Conservation (phyloP, 2,113 vertebrate genomes). For the Colius striatus region DNA sequence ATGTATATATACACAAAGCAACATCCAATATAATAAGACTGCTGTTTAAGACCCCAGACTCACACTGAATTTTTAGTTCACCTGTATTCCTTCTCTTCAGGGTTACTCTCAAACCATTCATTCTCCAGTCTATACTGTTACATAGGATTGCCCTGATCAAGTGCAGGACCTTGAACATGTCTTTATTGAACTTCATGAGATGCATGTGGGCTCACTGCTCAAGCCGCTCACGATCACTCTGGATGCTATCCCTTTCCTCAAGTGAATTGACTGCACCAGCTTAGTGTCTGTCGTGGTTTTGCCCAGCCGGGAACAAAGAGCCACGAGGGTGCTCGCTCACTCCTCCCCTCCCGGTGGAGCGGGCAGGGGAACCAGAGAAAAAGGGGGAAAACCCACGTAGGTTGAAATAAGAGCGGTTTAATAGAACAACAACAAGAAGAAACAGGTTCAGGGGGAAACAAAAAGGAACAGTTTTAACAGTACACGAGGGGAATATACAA, state of each 20-base stretch:
- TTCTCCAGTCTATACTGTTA: neutral
- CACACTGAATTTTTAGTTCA: neutral
- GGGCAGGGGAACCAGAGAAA: too few relatives aligned
- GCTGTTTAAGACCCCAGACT: neutral
- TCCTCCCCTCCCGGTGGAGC: too few relatives aligned
- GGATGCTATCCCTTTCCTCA: neutral
- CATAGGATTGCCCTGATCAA: neutral
- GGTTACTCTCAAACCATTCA: neutral
- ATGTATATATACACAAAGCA: fast-evolving
- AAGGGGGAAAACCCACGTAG: too few relatives aligned
- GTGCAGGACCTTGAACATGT: neutral
- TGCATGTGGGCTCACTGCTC: fast-evolving
- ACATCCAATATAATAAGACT: neutral
- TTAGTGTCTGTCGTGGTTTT: too few relatives aligned
- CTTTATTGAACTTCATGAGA: neutral
- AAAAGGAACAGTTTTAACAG: too few relatives aligned
- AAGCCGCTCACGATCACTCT: neutral
- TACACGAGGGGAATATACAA: too few relatives aligned
- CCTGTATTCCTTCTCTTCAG: neutral
- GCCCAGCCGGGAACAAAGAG: too few relatives aligned
- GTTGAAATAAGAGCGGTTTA: too few relatives aligned
- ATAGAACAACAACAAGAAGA: too few relatives aligned
- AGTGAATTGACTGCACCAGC: neutral
- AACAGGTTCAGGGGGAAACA: too few relatives aligned
- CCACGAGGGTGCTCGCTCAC: too few relatives aligned